phyloP scores from a whole-genome alignment of 1,140 invertebrate genomes.

The Portunus trituberculatus region DNA sequence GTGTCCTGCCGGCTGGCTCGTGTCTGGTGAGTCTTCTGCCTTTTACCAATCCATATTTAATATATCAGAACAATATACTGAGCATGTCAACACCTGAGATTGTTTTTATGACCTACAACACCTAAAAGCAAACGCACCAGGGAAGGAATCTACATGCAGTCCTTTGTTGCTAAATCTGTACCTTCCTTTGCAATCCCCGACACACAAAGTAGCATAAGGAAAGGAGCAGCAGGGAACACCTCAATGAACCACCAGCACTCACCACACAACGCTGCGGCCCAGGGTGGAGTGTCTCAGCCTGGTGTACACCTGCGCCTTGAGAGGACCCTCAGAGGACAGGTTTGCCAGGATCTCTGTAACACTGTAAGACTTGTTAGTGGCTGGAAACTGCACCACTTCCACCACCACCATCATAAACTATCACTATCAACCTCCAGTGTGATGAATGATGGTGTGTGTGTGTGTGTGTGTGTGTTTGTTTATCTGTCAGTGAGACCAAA shows the following conservation, averaged over 20 bases:
- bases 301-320: background rate
- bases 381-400: background rate
- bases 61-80: background rate
- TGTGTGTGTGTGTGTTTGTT: too few species aligned
- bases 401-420: background rate
- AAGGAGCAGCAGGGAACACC: too few species aligned
- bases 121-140: too few species aligned
- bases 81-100: background rate
- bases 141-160: too few species aligned
- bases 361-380: background rate
- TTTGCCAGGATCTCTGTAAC: background rate
- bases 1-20: too few species aligned
- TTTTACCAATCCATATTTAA: slow-evolving; percentile 13
- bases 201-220: too few species aligned
- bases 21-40: background rate
- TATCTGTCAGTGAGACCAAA: background rate
- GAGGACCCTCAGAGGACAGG: background rate
- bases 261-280: background rate
- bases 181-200: too few species aligned
- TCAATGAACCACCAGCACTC: background rate
- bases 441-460: too few species aligned
- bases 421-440: too few species aligned
- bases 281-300: slow-evolving; percentile 5
- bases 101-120: background rate
- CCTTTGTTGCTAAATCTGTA: too few species aligned